A percentile compares a stretch with the other conserved stretches of the same genome.
These are phyloP conservation scores for Pseudochromis fuscus DNA, from an alignment of 2,797 vertebrate genomes.

Conservation along the genomic window DNA sequence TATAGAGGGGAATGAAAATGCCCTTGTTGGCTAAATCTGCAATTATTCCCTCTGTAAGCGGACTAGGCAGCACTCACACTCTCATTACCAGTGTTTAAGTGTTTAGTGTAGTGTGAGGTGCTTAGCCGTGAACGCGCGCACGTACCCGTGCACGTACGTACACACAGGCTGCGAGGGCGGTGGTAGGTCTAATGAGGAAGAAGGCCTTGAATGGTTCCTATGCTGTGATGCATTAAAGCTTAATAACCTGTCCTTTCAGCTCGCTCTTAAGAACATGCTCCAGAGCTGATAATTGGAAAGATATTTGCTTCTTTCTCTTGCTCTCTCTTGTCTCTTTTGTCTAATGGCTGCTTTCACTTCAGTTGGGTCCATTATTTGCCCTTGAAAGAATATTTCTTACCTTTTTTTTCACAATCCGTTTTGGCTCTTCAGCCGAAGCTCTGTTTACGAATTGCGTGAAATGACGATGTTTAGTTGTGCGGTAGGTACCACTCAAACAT, in stretches of 20 bases:
- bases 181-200: constrained; percentile 79
- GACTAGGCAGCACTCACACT: constrained; percentile 73
- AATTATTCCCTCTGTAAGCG: constrained; percentile 75
- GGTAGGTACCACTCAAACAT: constrained; percentile 26
- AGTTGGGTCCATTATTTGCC: constrained; percentile 70
- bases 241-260: constrained; percentile 83
- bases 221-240: constrained; percentile 82
- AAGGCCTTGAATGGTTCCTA: constrained; percentile 81
- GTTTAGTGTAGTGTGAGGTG: constrained; percentile 76
- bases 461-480: constrained; percentile 42
- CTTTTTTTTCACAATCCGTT: constrained; percentile 43
- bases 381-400: constrained; percentile 67
- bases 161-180: constrained; percentile 22
- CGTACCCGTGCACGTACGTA: neutral
- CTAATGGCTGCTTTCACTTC: constrained; percentile 72
- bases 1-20: constrained; percentile 68
- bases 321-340: constrained; percentile 73
- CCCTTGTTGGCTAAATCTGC: constrained; percentile 78
- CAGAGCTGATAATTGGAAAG: constrained; percentile 81
- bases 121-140: constrained; percentile 49
- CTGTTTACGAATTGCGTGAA: constrained; percentile 51
- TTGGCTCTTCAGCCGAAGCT: constrained; percentile 46
- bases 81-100: constrained; percentile 81
- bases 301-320: constrained; percentile 75
- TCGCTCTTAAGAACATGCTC: constrained; percentile 76